These are phyloP conservation scores for Anser brachyrhynchus DNA, from an alignment of 2,113 vertebrate species.

Conservation along the genomic window DNA sequence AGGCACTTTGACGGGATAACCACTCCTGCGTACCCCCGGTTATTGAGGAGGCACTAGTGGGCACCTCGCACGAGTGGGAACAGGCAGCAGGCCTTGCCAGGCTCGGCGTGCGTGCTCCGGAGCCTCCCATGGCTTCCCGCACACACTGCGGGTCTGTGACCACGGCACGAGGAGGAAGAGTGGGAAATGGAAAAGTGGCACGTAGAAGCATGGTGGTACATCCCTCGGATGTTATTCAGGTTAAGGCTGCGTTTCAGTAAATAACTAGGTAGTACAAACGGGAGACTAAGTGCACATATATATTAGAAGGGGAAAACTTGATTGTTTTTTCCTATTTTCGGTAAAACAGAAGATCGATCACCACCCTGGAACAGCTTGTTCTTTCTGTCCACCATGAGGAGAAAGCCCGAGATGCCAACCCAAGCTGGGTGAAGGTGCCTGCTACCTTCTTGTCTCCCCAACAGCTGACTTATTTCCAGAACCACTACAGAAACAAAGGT, in stretches of 20 bases:
- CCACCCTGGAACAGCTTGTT: not conserved
- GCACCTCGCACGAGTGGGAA: not conserved
- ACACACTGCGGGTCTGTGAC: rapidly evolving
- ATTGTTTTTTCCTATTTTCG: not conserved
- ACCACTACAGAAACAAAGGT: not conserved
- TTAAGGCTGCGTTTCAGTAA: not conserved
- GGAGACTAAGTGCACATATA: not conserved
- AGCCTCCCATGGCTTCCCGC: not conserved
- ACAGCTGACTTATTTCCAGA: not conserved
- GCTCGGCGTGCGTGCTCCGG: not conserved
- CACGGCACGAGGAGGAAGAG: not conserved
- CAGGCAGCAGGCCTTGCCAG: not conserved
- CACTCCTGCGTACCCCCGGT: not conserved
- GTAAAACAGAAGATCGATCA: not conserved
- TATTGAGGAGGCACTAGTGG: not conserved
- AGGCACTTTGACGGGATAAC: not conserved
- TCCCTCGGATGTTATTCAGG: not conserved
- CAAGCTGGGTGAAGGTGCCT: not conserved
- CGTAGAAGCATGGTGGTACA: not conserved
- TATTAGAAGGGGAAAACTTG: rapidly evolving
- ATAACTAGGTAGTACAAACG: not conserved
- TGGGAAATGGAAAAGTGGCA: not conserved
- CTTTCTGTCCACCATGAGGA: not conserved
- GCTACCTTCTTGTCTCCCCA: not conserved
- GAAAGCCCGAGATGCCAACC: not conserved